Percentiles rank a stretch among this genome's conserved stretches.
phyloP scores from a whole-genome alignment of 92 coral and sea anemone genomes.

The Palythoa grandiflora region DNA sequence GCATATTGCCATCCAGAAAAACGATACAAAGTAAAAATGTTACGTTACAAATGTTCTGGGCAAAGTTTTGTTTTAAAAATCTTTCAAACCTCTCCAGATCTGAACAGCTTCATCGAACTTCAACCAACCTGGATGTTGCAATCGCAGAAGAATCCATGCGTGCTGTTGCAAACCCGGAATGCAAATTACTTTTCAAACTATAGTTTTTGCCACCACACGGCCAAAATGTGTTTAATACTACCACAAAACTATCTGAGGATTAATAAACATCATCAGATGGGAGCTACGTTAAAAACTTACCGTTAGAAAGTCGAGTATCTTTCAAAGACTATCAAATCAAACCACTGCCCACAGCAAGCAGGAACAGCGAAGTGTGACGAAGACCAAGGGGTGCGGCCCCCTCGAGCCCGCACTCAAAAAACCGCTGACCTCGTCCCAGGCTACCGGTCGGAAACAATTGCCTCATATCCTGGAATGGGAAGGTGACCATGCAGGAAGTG shows the following conservation, averaged over 20 bases:
- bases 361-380: conserved; percentile 41
- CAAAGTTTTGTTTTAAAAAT: neutral
- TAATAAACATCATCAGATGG: neutral
- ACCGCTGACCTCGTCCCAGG: conserved; percentile 45
- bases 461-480: too few species aligned
- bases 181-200: conserved; percentile 14
- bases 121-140: conserved; percentile 28
- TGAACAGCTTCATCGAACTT: conserved; percentile 21
- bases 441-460: neutral
- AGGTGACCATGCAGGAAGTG: too few species aligned
- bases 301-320: neutral
- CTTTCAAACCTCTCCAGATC: neutral
- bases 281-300: conserved; percentile 15
- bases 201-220: neutral
- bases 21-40: conserved; percentile 6
- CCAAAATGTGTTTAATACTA: neutral
- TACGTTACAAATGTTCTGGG: neutral
- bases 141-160: neutral
- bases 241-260: neutral
- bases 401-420: conserved; percentile 28
- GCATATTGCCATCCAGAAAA: neutral
- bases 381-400: conserved; percentile 39
- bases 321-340: neutral
- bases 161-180: conserved; percentile 3
- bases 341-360: conserved; percentile 46